Evolutionary conservation across 2,113 vertebrate genomes (phyloP).

Genomic region (Amblyopsis rosae): DNA sequence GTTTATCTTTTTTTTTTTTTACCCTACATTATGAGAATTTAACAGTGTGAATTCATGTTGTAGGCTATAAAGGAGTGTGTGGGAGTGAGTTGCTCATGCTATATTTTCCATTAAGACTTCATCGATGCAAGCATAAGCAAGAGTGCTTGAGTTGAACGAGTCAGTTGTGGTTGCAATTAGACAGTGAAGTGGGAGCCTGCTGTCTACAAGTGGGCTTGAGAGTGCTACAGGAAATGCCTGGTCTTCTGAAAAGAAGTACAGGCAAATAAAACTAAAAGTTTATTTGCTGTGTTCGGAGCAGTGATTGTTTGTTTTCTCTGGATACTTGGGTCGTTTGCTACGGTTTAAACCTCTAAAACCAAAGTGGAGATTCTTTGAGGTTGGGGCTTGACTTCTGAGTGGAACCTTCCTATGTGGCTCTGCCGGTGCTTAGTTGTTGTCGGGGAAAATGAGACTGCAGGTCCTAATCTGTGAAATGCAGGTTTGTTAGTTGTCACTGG

Average conservation of each 20-base stretch:
- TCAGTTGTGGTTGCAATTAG: constrained; percentile 57
- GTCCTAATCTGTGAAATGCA: constrained; percentile 12
- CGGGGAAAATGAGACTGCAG: background rate
- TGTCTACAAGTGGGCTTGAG: constrained; percentile 40
- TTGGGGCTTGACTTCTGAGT: constrained; percentile 11
- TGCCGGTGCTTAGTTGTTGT: background rate
- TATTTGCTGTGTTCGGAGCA: constrained; percentile 31
- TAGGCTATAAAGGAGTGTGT: constrained; percentile 19
- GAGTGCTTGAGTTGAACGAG: constrained; percentile 38
- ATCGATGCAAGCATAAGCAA: constrained; percentile 42
- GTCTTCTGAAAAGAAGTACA: constrained; percentile 54
- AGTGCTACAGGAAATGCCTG: constrained; percentile 51
- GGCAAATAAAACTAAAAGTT: constrained; percentile 47
- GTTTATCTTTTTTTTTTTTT: background rate
- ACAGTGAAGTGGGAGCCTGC: constrained; percentile 48
- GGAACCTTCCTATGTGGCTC: constrained; percentile 4
- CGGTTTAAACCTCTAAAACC: constrained; percentile 26
- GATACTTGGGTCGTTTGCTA: constrained; percentile 31
- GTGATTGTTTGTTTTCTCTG: constrained; percentile 31
- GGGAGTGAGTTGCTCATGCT: constrained; percentile 17
- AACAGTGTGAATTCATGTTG: background rate
- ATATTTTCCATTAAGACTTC: constrained; percentile 52
- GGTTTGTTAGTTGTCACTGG: constrained; percentile 10
- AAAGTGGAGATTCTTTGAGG: constrained; percentile 22
- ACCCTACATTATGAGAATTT: constrained; percentile 6